Base-by-base conservation (phyloP, 2,113 vertebrate genomes). In the Lagopus leucura region DNA sequence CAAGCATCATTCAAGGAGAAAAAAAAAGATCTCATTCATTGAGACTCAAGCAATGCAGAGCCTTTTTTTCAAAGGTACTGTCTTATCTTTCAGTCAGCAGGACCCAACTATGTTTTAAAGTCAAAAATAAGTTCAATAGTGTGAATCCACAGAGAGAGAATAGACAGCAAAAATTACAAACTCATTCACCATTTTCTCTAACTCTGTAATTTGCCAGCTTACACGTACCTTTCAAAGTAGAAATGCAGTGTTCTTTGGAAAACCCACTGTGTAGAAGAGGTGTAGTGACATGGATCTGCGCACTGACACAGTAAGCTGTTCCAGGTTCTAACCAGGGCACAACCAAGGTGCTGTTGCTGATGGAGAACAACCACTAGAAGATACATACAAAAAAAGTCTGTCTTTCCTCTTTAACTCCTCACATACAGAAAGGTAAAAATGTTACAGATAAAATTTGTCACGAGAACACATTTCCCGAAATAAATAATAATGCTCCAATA, bases 251-350 rank as follows among this genome's bases (percentile, higher is more conserved):
- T 42, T 94, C 92, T 82, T 97, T 82, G 11, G 98, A 98, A 74
- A 97, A 94, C 13, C 6, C 78, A 57, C 93, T 79, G 16, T 71
- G 34, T 86, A 97, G 32, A 71, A 87, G 57, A 6, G 94, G 93
- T 19, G 94, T 95, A 4, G 90, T 91, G 54, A 98, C 73, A 3
- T 86, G 69, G 48, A 97, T 93, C 75, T 90, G 92, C 55, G 96
- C 98, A 0, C 80, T 97, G 54, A 98, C 43, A 40, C 98, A 99
- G 47, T 98, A 98, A 55, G 57, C 65, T 4, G 98, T 98, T 87
- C 94, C 92, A 2, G 97, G 96, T 17, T 98, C 96, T 96, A 98
- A 93, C 77, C 94, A 84, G 21, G 93, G 81, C 58, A 98, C 84
- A 38, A 90, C 85, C 93, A 98, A 80, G 1, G 96, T 97, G 52